A percentile compares a stretch with the other conserved stretches of the same genome.
Evolutionary conservation across 2,113 vertebrate species (phyloP).

Genomic region (Baryphthengus martii): DNA sequence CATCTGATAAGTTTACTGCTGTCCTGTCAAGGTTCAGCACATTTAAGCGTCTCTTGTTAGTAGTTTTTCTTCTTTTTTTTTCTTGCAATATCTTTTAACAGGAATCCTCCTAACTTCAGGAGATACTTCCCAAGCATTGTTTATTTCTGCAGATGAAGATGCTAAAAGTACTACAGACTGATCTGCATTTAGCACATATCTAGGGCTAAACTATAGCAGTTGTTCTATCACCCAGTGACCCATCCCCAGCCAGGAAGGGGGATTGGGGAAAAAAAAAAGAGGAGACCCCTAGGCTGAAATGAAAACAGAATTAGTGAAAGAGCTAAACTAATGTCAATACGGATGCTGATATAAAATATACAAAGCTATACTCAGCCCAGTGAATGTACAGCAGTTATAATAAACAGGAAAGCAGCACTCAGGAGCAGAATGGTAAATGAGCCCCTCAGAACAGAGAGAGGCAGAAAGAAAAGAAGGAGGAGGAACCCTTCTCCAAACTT

Average conservation of each 20-base stretch:
- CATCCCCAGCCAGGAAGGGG: neutral
- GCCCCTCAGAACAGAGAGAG: neutral
- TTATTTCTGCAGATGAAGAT: neutral
- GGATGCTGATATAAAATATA: neutral
- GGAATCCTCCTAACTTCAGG: neutral
- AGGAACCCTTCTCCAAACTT: neutral
- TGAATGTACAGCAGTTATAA: neutral
- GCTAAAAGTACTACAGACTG: neutral
- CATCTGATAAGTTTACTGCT: neutral
- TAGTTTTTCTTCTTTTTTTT: neutral
- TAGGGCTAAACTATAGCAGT: neutral
- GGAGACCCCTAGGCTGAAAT: neutral
- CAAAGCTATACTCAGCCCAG: neutral
- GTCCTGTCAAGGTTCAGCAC: neutral
- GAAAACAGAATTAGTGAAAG: neutral
- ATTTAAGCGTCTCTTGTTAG: neutral
- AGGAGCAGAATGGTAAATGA: neutral
- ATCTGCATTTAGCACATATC: no score
- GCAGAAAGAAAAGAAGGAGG: neutral
- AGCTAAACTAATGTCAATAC: neutral
- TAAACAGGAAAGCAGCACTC: neutral
- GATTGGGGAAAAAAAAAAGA: neutral
- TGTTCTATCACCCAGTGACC: neutral
- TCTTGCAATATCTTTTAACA: neutral
- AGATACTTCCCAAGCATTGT: neutral